Base-by-base conservation (phyloP, 2,888 invertebrate species). In the Parasteatoda lunata region DNA sequence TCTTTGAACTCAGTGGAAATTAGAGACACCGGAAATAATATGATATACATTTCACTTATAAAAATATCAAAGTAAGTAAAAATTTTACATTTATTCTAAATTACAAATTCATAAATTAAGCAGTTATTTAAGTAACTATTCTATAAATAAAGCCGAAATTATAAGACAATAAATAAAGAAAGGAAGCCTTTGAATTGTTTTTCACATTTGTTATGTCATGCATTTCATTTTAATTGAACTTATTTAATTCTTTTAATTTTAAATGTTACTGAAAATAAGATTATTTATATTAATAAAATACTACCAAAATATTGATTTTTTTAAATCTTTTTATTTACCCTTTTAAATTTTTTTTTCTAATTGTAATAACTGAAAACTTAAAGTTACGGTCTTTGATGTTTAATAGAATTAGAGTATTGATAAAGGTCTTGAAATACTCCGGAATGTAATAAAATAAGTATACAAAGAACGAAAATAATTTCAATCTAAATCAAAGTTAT, bases 161-260 rank as follows among this genome's bases (percentile, higher is more conserved):
- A 77, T 76, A 64, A 52, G 66, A 83, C 73, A 70, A 71, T 71
- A 70, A 49, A 77, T 69, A 65, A 45, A 76, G 48, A 68, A 70
- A 59, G 59, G 9, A 77, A 77, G n/a, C 54, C 69, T 76, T 64
- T 52, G 54, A n/a, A 65, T 51, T 80, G 71, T 71, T 59, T 83
- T 77, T 71, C 83, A 77, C 83, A 83, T 83, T 83, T 83, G 83
- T 83, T 83, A 83, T 77, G 83, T 83, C 83, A 83, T 83, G 83
- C 77, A 51, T 77, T 64, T 47, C 48, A 30, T 72, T 72, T 72
- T 13, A 54, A 54, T 13, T 54, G 8, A 11, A 54, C 9, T 13
- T 13, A 49, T 48, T 8, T n/a, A 71, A 52, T 49, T 72, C 15
- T 8, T 15, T 52, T 54, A 30, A 45, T 51, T 49, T 77, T 76